Evolutionary conservation across 2,797 vertebrate species (phyloP).

Genomic region (Menidia menidia): DNA sequence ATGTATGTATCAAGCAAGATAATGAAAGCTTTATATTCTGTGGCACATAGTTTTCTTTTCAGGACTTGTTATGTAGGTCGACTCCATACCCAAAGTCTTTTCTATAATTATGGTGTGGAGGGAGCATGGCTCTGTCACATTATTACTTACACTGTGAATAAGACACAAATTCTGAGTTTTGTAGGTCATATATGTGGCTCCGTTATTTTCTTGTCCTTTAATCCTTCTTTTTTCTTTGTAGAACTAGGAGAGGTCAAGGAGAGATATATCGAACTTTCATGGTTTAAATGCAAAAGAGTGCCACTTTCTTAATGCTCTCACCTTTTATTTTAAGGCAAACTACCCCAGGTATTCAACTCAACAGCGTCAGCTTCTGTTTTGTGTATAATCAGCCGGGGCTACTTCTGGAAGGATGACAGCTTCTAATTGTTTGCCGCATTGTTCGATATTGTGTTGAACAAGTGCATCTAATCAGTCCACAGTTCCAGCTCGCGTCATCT

Average conservation of each 20-base stretch:
- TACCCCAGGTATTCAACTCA: background rate
- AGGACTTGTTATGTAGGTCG: constrained; percentile 38
- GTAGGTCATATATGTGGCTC: constrained; percentile 22
- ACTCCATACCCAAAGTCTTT: constrained; percentile 18
- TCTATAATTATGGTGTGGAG: constrained; percentile 31
- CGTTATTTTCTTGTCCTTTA: constrained; percentile 20
- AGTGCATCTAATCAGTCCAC: background rate
- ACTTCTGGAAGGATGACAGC: background rate
- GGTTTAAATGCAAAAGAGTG: constrained; percentile 63
- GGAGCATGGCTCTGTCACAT: constrained; percentile 15
- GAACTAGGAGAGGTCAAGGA: constrained; percentile 53
- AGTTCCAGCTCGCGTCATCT: background rate
- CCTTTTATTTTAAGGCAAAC: constrained; percentile 32
- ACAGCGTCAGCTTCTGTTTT: background rate
- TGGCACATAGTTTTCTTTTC: constrained; percentile 18
- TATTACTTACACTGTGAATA: constrained; percentile 29
- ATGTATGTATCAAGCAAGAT: background rate
- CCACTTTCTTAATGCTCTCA: constrained; percentile 39
- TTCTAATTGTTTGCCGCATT: background rate
- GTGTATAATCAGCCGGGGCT: background rate
- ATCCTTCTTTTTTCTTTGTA: constrained; percentile 9
- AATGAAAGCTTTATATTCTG: constrained; percentile 10
- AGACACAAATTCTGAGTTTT: constrained; percentile 20
- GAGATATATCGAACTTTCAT: constrained; percentile 51
- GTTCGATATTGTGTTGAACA: background rate